A percentile compares a stretch with the other conserved stretches of the same genome.
These are phyloP conservation scores for Cheilosia impressa DNA, from an alignment of 2,888 invertebrate species.

Conservation along the genomic window DNA sequence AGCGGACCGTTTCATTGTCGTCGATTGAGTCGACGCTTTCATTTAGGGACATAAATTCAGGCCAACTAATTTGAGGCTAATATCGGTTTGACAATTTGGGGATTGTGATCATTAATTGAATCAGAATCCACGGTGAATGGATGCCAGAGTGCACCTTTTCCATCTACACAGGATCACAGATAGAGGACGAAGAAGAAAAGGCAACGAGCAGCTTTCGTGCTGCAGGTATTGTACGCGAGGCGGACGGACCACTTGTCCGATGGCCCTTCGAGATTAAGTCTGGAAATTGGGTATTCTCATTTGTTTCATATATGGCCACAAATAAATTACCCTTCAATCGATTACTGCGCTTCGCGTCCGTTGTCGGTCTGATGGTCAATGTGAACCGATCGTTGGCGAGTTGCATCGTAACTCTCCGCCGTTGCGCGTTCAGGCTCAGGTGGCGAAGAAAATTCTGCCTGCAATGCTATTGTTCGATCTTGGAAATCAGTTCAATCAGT, in stretches of 20 bases:
- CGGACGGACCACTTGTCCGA: slow-evolving; percentile 59
- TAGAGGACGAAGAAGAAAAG: slow-evolving; percentile 33
- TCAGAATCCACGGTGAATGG: slow-evolving; percentile 28
- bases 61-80: slow-evolving; percentile 76
- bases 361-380: slow-evolving; percentile 27
- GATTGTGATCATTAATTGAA: slow-evolving; percentile 65
- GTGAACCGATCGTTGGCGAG: slow-evolving; percentile 42
- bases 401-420: slow-evolving; percentile 39
- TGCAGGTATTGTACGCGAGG: slow-evolving; percentile 48
- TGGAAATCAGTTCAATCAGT: slow-evolving; percentile 68
- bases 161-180: slow-evolving; percentile 54
- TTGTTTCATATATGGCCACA: slow-evolving; percentile 78
- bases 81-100: slow-evolving; percentile 73
- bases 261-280: slow-evolving; percentile 71
- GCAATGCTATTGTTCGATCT: slow-evolving; percentile 59
- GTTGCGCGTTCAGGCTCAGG: slow-evolving; percentile 36
- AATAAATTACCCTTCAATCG: slow-evolving; percentile 77
- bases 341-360: slow-evolving; percentile 75
- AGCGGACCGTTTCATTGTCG: slow-evolving; percentile 71
- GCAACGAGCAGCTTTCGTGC: slow-evolving; percentile 16
- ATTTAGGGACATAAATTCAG: slow-evolving; percentile 67
- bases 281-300: slow-evolving; percentile 76
- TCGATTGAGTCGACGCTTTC: slow-evolving; percentile 53
- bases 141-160: slow-evolving; percentile 23
- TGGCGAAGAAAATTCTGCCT: slow-evolving; percentile 58